These are phyloP conservation scores for Phorcus lineatus DNA, from an alignment of 2,888 invertebrate genomes.

Conservation along the genomic window DNA sequence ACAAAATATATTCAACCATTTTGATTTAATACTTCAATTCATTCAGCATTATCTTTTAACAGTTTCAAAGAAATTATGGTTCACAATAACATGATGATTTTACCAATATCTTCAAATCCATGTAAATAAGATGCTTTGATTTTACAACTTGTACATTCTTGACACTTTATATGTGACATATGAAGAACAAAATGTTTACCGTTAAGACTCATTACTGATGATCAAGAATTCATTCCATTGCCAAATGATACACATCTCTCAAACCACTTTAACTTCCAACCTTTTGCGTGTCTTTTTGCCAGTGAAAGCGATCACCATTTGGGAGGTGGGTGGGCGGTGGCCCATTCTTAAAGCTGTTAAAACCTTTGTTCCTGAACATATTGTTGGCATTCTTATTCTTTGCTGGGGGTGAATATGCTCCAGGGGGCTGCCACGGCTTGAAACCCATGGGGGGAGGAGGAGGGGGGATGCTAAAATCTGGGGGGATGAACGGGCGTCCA, in stretches of 20 bases:
- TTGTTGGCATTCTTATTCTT: background rate
- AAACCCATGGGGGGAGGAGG: constrained; percentile 9
- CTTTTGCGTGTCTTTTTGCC: constrained; percentile 3
- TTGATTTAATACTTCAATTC: too few relatives aligned
- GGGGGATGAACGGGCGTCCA: constrained; percentile 7
- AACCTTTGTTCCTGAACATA: background rate
- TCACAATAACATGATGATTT: too few relatives aligned
- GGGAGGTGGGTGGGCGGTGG: background rate
- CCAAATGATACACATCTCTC: background rate
- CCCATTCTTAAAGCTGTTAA: background rate
- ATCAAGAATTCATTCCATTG: too few relatives aligned
- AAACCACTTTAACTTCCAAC: background rate
- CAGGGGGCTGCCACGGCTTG: background rate
- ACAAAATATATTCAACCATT: too few relatives aligned
- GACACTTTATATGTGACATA: too few relatives aligned
- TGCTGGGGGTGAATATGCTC: background rate
- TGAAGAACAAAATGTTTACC: too few relatives aligned
- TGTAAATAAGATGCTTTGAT: too few relatives aligned
- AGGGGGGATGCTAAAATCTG: constrained; percentile 7
- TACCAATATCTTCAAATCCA: too few relatives aligned
- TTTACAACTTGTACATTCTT: too few relatives aligned
- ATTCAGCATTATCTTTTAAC: too few relatives aligned
- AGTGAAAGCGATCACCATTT: constrained; percentile 5
- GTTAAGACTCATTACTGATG: too few relatives aligned
- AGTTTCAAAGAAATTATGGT: too few relatives aligned